Conservation (phyloP, 2,113 vertebrate species). For the Aspiorhynchus laticeps region DNA sequence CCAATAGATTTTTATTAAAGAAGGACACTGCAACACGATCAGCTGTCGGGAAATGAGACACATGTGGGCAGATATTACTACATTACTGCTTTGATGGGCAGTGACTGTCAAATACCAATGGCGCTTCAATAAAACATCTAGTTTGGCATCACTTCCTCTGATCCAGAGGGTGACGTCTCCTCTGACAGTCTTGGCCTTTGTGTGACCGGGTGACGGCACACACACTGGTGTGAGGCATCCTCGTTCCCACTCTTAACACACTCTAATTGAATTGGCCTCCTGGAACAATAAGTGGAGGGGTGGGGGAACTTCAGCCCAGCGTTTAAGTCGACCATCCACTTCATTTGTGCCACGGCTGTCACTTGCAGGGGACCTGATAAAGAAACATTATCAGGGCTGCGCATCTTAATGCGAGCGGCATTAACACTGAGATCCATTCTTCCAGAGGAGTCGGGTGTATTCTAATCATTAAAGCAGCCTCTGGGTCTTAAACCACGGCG, state of each 20-base stretch:
- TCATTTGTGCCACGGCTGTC: conserved; percentile 59
- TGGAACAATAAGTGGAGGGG: conserved; percentile 57
- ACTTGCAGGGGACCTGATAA: conserved; percentile 59
- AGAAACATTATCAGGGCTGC: conserved; percentile 62
- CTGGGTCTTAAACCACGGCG: not conserved
- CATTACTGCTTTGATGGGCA: not conserved
- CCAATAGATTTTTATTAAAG: not conserved
- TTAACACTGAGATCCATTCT: conserved; percentile 62
- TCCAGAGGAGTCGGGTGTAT: conserved; percentile 19
- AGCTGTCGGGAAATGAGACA: not conserved
- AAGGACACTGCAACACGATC: not conserved
- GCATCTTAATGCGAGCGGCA: conserved; percentile 65
- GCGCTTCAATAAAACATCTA: not conserved
- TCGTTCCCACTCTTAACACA: conserved; percentile 65
- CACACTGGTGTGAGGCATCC: conserved; percentile 50
- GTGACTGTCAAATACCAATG: not conserved
- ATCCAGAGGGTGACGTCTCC: conserved; percentile 7
- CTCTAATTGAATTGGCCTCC: conserved; percentile 72
- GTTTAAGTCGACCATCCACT: conserved; percentile 68
- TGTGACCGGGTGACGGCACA: conserved; percentile 38
- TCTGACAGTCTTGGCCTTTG: not conserved
- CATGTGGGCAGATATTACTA: not conserved
- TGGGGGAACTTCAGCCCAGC: conserved; percentile 38
- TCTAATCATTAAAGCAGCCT: conserved; percentile 26
- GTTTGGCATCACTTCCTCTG: conserved; percentile 9